phyloP scores from a whole-genome alignment of 2,113 vertebrate genomes.

The Calonectris borealis region DNA sequence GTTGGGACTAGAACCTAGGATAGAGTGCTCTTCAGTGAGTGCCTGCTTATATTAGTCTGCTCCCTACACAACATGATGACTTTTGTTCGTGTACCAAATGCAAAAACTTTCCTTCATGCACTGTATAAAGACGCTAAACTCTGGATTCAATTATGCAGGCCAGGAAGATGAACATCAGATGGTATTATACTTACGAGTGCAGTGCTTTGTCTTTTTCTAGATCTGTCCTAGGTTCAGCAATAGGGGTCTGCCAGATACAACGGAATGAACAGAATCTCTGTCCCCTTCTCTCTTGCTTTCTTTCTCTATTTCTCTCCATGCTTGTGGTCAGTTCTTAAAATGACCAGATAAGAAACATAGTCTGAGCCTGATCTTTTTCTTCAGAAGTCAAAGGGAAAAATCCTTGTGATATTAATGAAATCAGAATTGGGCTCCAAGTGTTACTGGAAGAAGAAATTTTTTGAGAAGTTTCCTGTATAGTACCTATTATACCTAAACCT shows the following conservation, averaged over 20 bases:
- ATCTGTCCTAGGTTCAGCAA: not conserved
- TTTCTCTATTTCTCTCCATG: not conserved
- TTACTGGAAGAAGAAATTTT: not conserved
- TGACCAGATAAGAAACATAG: not conserved
- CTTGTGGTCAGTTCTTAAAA: not conserved
- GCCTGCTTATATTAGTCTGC: not conserved
- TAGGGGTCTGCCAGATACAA: not conserved
- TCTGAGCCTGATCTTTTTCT: not conserved
- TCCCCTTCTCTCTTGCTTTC: not conserved
- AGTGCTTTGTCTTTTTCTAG: not conserved
- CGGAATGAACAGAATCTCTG: not conserved
- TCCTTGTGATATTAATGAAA: not conserved
- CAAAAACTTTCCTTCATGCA: not conserved
- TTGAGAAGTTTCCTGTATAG: not conserved
- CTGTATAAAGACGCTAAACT: not conserved
- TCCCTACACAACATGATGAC: not conserved
- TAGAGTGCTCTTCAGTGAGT: not conserved
- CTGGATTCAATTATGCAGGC: not conserved
- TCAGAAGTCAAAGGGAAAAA: not conserved
- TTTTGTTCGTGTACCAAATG: not conserved
- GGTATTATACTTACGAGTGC: not conserved
- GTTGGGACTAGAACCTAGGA: not conserved
- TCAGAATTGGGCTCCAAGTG: not conserved
- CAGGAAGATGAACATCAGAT: not conserved
- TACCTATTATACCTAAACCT: not conserved